phyloP scores from a whole-genome alignment of 2,113 vertebrate genomes.

The Puntigrus tetrazona region DNA sequence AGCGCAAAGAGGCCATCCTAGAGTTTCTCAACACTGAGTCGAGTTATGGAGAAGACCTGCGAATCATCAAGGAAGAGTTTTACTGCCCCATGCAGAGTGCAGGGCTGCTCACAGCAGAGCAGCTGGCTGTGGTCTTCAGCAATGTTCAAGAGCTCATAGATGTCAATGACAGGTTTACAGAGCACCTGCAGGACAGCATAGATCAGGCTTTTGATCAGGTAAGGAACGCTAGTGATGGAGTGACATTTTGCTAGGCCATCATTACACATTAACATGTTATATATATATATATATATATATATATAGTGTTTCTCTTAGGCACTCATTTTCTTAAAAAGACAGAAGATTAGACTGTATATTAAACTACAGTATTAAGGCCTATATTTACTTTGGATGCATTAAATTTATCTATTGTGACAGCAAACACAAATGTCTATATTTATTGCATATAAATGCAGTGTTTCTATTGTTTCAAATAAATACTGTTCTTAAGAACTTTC shows the following conservation, averaged over 20 bases:
- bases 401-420: neutral
- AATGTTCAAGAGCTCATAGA: conserved; percentile 89
- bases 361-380: too few relatives aligned
- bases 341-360: too few relatives aligned
- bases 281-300: too few relatives aligned
- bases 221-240: neutral
- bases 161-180: conserved; percentile 85
- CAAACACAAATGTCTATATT: neutral
- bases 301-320: too few relatives aligned
- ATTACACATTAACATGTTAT: neutral
- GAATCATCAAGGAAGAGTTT: conserved; percentile 89
- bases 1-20: conserved; percentile 88
- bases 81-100: conserved; percentile 88
- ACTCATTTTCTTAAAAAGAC: too few relatives aligned
- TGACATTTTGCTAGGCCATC: neutral
- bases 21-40: conserved; percentile 90
- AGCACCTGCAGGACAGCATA: conserved; percentile 87
- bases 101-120: conserved; percentile 82
- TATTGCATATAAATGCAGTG: neutral
- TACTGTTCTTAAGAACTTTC: neutral
- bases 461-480: neutral
- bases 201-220: conserved; percentile 88
- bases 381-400: neutral
- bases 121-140: conserved; percentile 83
- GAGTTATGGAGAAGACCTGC: conserved; percentile 85